phyloP scores from a whole-genome alignment of 2,797 vertebrate genomes.

The Telmatherina bonti region DNA sequence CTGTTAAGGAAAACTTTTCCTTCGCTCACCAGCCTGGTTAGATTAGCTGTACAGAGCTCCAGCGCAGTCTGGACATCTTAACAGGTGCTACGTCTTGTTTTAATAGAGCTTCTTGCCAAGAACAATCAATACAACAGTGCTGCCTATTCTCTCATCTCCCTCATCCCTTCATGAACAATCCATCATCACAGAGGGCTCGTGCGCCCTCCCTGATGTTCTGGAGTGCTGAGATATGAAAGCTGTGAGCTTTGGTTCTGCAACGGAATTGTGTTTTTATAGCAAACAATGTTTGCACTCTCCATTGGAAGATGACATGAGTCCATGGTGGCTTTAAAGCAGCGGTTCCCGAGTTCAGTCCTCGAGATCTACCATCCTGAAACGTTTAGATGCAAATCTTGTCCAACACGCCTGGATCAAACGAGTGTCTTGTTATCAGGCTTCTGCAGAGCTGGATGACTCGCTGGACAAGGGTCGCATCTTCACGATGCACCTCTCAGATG shows the following conservation, averaged over 20 bases:
- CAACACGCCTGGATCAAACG: too few relatives aligned
- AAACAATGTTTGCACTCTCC: conserved; percentile 67
- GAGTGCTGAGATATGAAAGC: conserved; percentile 53
- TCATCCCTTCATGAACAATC: conserved; percentile 63
- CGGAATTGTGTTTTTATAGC: conserved; percentile 62
- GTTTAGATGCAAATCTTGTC: too few relatives aligned
- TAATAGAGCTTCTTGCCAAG: conserved; percentile 44
- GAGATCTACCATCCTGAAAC: too few relatives aligned
- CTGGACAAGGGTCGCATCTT: too few relatives aligned
- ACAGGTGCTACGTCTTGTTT: conserved; percentile 58
- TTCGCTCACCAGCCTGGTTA: conserved; percentile 47
- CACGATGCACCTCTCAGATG: too few relatives aligned
- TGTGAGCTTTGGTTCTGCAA: conserved; percentile 47
- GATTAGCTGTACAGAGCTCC: conserved; percentile 49
- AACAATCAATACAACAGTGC: conserved; percentile 68
- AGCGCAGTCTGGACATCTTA: conserved; percentile 52
- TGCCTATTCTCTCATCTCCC: conserved; percentile 67
- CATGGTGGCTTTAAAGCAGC: too few relatives aligned
- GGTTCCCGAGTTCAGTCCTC: too few relatives aligned
- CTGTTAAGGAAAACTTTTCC: conserved; percentile 41
- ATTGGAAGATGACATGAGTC: too few relatives aligned
- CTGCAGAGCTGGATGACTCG: too few relatives aligned
- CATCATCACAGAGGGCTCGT: conserved; percentile 69
- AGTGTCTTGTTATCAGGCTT: too few relatives aligned
- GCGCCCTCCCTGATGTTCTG: conserved; percentile 54